Evolutionary conservation across 2,888 invertebrate genomes (phyloP), one percentile per base, ranked within the genome.

Genomic region (Zygogramma bicolorata): DNA sequence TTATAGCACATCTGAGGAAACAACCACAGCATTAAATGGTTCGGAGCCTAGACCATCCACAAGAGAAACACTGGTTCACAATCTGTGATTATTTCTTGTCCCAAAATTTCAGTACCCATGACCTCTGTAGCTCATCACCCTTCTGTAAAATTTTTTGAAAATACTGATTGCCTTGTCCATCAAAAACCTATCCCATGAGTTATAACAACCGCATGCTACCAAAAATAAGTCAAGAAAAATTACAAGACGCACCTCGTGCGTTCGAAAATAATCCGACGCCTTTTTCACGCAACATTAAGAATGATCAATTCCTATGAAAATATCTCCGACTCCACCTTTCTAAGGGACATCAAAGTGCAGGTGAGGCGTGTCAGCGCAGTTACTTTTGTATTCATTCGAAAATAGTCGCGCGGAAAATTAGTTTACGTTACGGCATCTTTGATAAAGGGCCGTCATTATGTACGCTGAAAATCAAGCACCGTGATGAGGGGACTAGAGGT

Each of bases 401-500:
- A 34, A 69, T 40, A 65, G 72, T 57, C 42, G 61, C 72, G 72
- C 68, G 68, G 42, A 69, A 72, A 68, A 68, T 68, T 68, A 66
- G 65, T 65, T 67, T 60, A 61, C 34, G n/a, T 72, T 68, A 63
- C 72, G 68, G 60, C 61, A 40, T 62, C 40, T 42, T 20, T 42
- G 62, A 53, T 53, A 3, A 1, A 53, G 25, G 25, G 53, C n/a
- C n/a, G 25, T 53, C 25, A 53, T 53, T 53, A 53, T 4, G 53
- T 5, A 22, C 53, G 53, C 22, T 15, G 22, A 25, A 25, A 53
- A 25, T 53, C 25, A 53, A 53, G 53, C 3, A n/a, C 25, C 53
- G 53, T 53, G 53, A 53, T 53, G n/a, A 53, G 53, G 22, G n/a
- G n/a, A 5, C 53, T 1, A 15, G 53, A 20, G 13, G 20, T n/a